phyloP scores from a whole-genome alignment of 2,888 invertebrate genomes.

The Philereme transversata region DNA sequence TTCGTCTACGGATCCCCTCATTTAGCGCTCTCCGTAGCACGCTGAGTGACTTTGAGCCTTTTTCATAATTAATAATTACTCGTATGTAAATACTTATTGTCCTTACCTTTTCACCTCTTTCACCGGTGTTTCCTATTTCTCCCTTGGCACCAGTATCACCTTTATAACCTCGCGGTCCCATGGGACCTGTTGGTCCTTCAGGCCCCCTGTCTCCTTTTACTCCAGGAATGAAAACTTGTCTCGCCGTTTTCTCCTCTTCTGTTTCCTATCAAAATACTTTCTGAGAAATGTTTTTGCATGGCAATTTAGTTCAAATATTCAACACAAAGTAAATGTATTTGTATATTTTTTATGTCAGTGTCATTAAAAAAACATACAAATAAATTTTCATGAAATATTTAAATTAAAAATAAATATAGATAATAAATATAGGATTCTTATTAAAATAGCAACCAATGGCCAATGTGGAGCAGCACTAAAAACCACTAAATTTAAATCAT shows the following conservation, averaged over 20 bases:
- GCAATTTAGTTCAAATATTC: background rate
- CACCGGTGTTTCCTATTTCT: constrained; percentile 79
- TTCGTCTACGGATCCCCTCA: no score
- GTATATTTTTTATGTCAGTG: no score
- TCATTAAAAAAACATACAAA: no score
- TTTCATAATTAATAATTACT: no score
- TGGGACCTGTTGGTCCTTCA: constrained; percentile 72
- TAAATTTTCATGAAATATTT: no score
- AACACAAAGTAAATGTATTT: background rate
- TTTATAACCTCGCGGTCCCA: constrained; percentile 82
- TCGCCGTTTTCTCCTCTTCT: constrained; percentile 50
- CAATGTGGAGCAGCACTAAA: no score
- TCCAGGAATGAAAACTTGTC: constrained; percentile 50
- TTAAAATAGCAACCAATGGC: no score
- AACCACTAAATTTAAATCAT: no score
- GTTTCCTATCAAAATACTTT: constrained; percentile 61
- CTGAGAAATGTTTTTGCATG: constrained; percentile 41
- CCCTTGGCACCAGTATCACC: constrained; percentile 83
- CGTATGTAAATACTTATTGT: constrained; percentile 26
- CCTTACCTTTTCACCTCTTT: constrained; percentile 67
- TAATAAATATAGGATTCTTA: no score
- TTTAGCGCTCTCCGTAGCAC: no score
- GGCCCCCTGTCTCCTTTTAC: constrained; percentile 59
- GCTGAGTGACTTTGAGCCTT: no score
- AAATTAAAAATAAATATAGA: no score